These are phyloP conservation scores for Myanophis thanlyinensis DNA, from an alignment of 2,113 vertebrate genomes.

Conservation along the genomic window DNA sequence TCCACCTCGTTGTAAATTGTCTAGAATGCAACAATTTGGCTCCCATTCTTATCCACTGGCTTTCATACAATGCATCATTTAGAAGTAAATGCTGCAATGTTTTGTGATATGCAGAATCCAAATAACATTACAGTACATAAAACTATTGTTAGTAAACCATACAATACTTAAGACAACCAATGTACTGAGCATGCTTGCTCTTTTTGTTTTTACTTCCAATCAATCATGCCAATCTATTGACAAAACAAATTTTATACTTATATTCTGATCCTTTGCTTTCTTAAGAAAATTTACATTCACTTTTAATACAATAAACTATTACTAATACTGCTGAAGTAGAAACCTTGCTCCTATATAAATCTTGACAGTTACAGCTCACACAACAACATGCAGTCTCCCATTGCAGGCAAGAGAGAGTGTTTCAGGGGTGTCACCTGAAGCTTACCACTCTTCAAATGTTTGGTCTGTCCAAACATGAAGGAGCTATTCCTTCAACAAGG, in stretches of 20 bases:
- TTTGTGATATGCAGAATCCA: neutral
- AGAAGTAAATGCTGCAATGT: neutral
- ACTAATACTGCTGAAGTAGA: neutral
- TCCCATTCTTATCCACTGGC: neutral
- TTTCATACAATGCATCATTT: neutral
- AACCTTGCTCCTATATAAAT: neutral
- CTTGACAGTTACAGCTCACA: neutral
- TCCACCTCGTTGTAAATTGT: neutral
- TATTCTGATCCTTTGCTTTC: neutral
- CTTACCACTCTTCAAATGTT: neutral
- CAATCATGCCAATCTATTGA: neutral
- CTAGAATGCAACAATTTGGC: neutral
- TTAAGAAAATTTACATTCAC: neutral
- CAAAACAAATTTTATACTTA: neutral
- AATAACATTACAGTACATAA: neutral
- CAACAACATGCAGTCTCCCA: neutral
- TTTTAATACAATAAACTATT: neutral
- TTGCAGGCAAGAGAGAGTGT: neutral
- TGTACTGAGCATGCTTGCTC: neutral
- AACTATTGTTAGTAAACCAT: neutral
- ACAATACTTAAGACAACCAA: neutral
- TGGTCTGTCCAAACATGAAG: neutral
- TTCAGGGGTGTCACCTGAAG: neutral
- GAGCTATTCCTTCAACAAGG: neutral
- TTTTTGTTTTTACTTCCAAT: neutral